Evolutionary conservation across 1,140 invertebrate species (phyloP), one percentile per base, ranked within the genome.

Genomic region (Aphaenogaster rudis): DNA sequence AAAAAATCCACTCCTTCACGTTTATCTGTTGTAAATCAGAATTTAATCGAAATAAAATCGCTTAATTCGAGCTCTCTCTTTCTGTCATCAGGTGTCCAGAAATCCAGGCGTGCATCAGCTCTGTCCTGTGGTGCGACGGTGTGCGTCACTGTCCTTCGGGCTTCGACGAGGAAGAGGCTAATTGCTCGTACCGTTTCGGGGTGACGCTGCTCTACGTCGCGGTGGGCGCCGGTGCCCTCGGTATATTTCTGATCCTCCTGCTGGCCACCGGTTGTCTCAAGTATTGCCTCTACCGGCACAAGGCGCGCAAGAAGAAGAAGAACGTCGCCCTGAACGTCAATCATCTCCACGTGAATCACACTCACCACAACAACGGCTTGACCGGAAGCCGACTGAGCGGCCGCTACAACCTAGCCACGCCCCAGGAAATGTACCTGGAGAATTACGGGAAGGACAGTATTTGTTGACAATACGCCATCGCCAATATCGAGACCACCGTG

Each of bases 81-180:
- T 36, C 59, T n/a, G 7, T 36, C 50, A 45, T 9, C n/a, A 97
- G 96, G 89, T 97, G 97, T 91, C 97, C 97, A 0, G 97, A 97
- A 91, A 93, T 97, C 17, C 96, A 97, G 39, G 97, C 97, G 1
- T 98, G 97, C 93, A 97, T 98, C 87, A 97, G 96, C 87, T 96
- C 97, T 0, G 96, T 96, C 6, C 93, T 98, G 0, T 97, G 97
- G 97, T 98, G 97, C 93, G 97, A 98, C 92, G 97, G 97, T 0
- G 95, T 96, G 1, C 94, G 95, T 4, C 97, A 98, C 88, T 98
- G 97, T 93, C 97, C 97, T 0, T 97, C 97, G 0, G 97, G 97
- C 33, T 97, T 96, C 92, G 97, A 98, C 93, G 97, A 98, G 93
- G 96, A 97, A 77, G 96, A 97, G 90, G 92, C 95, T 28, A 97